Percentiles rank a stretch among this genome's conserved stretches.
Conservation (phyloP, 2,113 vertebrate genomes). For the Platichthys flesus region DNA sequence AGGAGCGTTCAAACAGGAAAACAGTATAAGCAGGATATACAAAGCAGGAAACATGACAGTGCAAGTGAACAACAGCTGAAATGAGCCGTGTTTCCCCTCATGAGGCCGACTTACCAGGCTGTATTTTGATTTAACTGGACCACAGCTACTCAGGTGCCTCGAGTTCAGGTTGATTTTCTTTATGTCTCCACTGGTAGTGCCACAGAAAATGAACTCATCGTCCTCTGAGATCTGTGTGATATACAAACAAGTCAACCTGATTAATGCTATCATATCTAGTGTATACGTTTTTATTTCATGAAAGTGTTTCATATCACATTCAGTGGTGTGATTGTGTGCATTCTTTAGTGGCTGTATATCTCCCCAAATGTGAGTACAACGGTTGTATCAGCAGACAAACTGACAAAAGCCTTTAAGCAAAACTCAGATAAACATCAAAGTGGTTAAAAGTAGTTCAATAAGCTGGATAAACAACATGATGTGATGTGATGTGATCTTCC, state of each 20-base stretch:
- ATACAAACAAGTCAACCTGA: neutral
- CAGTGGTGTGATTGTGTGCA: no score
- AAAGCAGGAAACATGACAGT: neutral
- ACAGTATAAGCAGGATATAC: neutral
- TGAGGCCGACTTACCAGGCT: constrained; percentile 78
- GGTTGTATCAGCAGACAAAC: no score
- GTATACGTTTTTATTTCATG: neutral
- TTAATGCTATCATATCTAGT: neutral
- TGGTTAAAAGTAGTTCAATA: neutral
- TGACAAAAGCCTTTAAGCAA: neutral
- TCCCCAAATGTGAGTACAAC: no score
- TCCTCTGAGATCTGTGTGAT: constrained; percentile 81
- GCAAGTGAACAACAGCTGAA: neutral
- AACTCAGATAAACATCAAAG: neutral
- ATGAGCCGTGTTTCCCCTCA: neutral
- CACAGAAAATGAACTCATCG: constrained; percentile 86
- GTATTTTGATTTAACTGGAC: constrained; percentile 85
- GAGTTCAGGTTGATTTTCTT: constrained; percentile 84
- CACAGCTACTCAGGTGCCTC: constrained; percentile 77
- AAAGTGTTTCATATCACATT: no score
- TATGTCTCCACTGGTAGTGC: constrained; percentile 90
- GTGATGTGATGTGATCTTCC: constrained; percentile 83
- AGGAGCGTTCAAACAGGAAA: neutral
- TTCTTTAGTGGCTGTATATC: no score
- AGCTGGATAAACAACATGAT: neutral